Evolutionary conservation across 2,797 vertebrate species (phyloP).

Genomic region (Pseudochirops cupreus): DNA sequence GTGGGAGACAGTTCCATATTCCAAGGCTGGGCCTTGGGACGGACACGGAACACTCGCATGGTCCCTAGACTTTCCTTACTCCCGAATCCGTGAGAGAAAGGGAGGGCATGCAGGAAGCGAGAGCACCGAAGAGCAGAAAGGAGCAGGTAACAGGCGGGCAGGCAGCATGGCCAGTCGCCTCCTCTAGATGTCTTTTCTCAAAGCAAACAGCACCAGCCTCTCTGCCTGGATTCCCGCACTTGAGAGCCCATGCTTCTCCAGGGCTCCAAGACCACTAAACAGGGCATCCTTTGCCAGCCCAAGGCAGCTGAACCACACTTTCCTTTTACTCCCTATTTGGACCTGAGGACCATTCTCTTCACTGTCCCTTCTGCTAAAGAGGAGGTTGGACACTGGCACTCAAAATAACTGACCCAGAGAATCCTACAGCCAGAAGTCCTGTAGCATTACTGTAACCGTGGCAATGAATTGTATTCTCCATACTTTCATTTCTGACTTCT

Average conservation of each 20-base stretch:
- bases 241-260: neutral
- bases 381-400: neutral
- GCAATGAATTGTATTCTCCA: neutral
- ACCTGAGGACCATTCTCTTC: neutral
- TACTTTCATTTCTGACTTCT: neutral
- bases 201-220: neutral
- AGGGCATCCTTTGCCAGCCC: neutral
- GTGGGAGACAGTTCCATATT: conserved; percentile 49
- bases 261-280: neutral
- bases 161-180: neutral
- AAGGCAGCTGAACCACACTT: neutral
- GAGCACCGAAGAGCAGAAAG: neutral
- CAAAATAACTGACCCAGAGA: neutral
- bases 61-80: neutral
- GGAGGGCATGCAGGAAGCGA: neutral
- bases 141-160: neutral
- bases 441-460: neutral
- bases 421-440: neutral
- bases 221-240: neutral
- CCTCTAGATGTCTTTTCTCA: neutral
- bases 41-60: neutral
- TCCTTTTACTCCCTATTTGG: neutral
- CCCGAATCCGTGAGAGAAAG: rapidly evolving
- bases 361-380: neutral
- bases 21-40: neutral